phyloP scores from a whole-genome alignment of 2,797 vertebrate genomes.

The Sandelia bainsii region DNA sequence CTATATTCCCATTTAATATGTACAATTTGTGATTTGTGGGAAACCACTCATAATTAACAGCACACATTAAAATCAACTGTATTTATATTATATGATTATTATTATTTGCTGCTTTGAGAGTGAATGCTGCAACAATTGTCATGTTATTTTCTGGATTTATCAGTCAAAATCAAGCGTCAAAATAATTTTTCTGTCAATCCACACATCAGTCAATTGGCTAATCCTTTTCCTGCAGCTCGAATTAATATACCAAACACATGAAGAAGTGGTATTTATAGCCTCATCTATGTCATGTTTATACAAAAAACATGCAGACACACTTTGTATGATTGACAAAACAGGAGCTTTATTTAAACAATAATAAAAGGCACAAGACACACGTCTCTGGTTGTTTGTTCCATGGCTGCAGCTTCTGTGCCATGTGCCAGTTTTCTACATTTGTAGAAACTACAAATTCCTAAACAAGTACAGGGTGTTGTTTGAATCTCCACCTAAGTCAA shows the following conservation, averaged over 20 bases:
- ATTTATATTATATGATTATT: too few species aligned
- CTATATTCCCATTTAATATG: too few species aligned
- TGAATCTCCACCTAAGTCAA: conserved; percentile 6
- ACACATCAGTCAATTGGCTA: too few species aligned
- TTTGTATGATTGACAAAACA: conserved; percentile 35
- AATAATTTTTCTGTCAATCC: too few species aligned
- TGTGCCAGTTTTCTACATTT: conserved; percentile 11
- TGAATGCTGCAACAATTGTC: too few species aligned
- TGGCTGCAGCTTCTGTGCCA: conserved; percentile 1
- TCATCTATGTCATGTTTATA: not conserved
- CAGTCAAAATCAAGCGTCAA: too few species aligned
- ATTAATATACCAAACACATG: not conserved
- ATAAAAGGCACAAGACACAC: conserved; percentile 65
- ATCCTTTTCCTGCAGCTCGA: too few species aligned
- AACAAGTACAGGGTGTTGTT: conserved; percentile 12
- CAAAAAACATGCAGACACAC: conserved; percentile 1
- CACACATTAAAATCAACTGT: too few species aligned
- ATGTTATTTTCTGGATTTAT: too few species aligned
- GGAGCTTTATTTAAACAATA: conserved; percentile 68
- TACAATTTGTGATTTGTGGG: too few species aligned
- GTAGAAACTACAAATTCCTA: conserved; percentile 11
- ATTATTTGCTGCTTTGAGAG: too few species aligned
- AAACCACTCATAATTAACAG: too few species aligned
- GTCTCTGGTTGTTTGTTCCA: conserved; percentile 27
- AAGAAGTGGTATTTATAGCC: not conserved